Base-by-base conservation (phyloP, 2,113 vertebrate genomes). In the Colossoma macropomum region DNA sequence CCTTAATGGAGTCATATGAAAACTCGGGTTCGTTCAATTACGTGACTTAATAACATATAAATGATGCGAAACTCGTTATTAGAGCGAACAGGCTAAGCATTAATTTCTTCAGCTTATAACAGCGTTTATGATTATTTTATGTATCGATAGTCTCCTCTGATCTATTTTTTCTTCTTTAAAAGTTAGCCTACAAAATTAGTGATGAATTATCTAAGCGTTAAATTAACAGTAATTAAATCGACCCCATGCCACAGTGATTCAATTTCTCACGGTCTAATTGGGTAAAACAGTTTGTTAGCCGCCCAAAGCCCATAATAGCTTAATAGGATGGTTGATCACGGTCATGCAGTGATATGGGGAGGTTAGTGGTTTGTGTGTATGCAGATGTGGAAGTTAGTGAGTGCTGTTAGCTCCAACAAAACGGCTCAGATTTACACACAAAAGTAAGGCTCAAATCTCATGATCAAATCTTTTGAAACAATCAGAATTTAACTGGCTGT, bases 201-300 rank as follows among this genome's bases (percentile, higher is more conserved):
- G 96, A 96, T 94, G 94, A 96, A 96, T 96, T 98, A 97, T 97
- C 93, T 96, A 94, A 97, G 96, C 94, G 90, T 97, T 97, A 97
- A 98, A 99, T 99, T 97, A 99, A 97, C 96, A 96, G 97, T 97
- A 98, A 99, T 99, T 99, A 98, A 97, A 95, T 94, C 94, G 96
- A 96, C 96, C 96, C 94, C 90, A 93, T 93, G 96, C 95, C 95
- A 94, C 94, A 97, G 96, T 97, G 95, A 98, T 98, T 98, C 96
- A 95, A 97, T 98, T 98, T 97, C 96, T 97, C 95, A 95, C 90
- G 93, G 93, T 95, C 95, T 97, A 98, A 98, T 98, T 97, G 96
- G 95, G 95, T 95, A 96, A 97, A 93, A 50, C 48, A 91, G 91
- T 97, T 95, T 96, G 94, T 90, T 92, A 93, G 95, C 93, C 96